Evolutionary conservation across 1,140 invertebrate species (phyloP).

Genomic region (Meloidogyne chitwoodi): DNA sequence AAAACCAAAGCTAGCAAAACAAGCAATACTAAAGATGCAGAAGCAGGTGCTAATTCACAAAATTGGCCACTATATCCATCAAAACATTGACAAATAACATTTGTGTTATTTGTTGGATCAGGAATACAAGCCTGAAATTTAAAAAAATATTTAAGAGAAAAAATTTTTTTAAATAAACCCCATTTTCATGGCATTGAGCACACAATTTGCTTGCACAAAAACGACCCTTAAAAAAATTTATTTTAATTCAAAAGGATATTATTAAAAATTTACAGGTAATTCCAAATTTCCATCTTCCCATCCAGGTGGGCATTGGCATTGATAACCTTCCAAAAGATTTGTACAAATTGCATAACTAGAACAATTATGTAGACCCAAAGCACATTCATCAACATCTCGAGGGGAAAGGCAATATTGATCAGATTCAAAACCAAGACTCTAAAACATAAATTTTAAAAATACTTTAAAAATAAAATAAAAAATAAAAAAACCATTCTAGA

Average conservation of each 20-base stretch:
- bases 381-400: slow-evolving; percentile 54
- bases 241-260: not conserved
- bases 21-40: slow-evolving; percentile 44
- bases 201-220: slow-evolving; percentile 58
- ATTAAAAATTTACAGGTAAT: slow-evolving; percentile 1
- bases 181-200: slow-evolving; percentile 55
- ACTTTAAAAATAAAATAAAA: too few relatives aligned
- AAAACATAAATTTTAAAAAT: slow-evolving; percentile 49
- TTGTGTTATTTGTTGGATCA: slow-evolving; percentile 50
- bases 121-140: slow-evolving; percentile 50
- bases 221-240: slow-evolving; percentile 28
- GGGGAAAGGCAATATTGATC: slow-evolving; percentile 50
- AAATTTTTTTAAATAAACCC: not conserved
- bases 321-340: slow-evolving; percentile 46
- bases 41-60: slow-evolving; percentile 54
- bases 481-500: slow-evolving; percentile 45
- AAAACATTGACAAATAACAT: slow-evolving; percentile 55
- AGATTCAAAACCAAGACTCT: slow-evolving; percentile 41
- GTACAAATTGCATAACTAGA: slow-evolving; percentile 56
- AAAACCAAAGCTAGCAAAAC: slow-evolving; percentile 55
- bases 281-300: slow-evolving; percentile 58
- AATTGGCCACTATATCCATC: slow-evolving; percentile 55
- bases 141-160: not conserved
- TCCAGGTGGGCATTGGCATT: slow-evolving; percentile 51
- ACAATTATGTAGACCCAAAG: slow-evolving; percentile 57